These are phyloP conservation scores for Lophochroa leadbeateri DNA, from an alignment of 2,113 vertebrate species.

Conservation along the genomic window DNA sequence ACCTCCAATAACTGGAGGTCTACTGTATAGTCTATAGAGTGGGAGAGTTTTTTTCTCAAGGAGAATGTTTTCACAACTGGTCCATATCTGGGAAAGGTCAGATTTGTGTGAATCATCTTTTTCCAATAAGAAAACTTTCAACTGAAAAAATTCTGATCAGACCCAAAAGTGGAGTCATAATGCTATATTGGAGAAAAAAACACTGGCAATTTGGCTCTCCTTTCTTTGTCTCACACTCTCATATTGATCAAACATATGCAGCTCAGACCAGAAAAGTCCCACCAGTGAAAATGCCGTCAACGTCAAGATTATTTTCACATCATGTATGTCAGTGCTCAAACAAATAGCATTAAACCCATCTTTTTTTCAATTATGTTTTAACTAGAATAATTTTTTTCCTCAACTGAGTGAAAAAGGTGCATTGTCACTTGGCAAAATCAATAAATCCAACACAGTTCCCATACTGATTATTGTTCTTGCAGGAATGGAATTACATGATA, in stretches of 20 bases:
- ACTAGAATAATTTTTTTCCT: background rate
- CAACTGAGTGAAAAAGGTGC: background rate
- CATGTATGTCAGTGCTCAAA: background rate
- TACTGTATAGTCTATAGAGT: background rate
- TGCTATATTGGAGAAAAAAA: background rate
- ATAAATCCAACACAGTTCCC: background rate
- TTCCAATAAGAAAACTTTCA: background rate
- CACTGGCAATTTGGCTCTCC: background rate
- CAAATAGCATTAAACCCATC: accelerated
- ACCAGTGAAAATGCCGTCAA: background rate
- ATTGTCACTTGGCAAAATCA: background rate
- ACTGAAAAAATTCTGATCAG: background rate
- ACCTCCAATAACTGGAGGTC: background rate
- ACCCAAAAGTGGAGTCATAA: background rate
- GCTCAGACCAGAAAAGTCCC: background rate
- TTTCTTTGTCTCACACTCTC: background rate
- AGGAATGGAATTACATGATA: background rate
- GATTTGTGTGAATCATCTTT: background rate
- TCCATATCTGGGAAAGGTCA: background rate
- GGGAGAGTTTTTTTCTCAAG: background rate
- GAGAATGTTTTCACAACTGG: background rate
- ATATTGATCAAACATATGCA: background rate
- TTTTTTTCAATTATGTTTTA: background rate
- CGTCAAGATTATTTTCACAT: background rate
- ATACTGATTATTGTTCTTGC: background rate